Percentiles rank a stretch among this genome's conserved stretches.
Conservation (phyloP, 2,113 vertebrate species). For the Calyptomena viridis region DNA sequence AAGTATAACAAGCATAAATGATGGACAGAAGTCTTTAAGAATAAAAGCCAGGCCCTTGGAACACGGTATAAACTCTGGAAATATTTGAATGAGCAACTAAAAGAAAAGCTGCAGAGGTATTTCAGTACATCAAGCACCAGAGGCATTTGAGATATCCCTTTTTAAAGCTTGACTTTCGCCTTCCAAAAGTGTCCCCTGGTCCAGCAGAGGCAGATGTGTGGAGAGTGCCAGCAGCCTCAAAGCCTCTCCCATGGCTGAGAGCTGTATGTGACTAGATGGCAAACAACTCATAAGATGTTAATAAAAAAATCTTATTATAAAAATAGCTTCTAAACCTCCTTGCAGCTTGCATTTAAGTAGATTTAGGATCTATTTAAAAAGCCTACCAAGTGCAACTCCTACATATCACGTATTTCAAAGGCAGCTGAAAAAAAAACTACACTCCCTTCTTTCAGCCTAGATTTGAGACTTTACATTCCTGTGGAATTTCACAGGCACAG, state of each 20-base stretch:
- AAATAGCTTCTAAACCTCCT: slow-evolving; percentile 43
- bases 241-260: neutral
- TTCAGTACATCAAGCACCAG: neutral
- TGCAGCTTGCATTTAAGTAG: slow-evolving; percentile 27
- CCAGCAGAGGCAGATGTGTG: neutral
- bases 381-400: neutral
- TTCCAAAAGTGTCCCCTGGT: neutral
- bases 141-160: neutral
- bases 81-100: neutral
- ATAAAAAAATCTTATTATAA: neutral
- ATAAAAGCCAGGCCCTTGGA: neutral
- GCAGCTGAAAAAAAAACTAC: neutral
- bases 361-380: slow-evolving; percentile 38
- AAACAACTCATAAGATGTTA: neutral
- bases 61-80: neutral
- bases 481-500: neutral
- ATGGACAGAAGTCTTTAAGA: neutral
- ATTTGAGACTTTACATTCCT: neutral
- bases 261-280: neutral
- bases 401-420: neutral
- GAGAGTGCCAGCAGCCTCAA: neutral
- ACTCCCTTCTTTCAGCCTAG: neutral
- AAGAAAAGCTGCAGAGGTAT: neutral
- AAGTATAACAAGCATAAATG: neutral
- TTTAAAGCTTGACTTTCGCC: neutral